Conservation (phyloP, 2,797 vertebrate species). For the Salarias fasciatus region DNA sequence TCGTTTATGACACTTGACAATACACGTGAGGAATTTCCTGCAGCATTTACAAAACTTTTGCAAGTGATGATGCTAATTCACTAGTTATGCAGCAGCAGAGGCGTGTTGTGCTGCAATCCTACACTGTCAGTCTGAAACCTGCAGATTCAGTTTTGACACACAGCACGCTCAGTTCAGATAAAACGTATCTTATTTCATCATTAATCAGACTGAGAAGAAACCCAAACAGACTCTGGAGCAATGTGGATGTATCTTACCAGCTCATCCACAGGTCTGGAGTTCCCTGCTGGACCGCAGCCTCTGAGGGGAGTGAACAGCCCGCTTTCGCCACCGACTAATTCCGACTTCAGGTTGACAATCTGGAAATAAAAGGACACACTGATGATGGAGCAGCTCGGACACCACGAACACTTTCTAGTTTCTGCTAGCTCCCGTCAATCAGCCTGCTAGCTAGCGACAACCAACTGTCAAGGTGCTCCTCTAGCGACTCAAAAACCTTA, state of each 20-base stretch:
- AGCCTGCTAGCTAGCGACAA: conserved; percentile 15
- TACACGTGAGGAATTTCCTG: no score
- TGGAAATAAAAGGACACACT: conserved; percentile 21
- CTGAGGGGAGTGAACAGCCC: not conserved
- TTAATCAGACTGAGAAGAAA: not conserved
- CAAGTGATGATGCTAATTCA: no score
- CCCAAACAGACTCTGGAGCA: not conserved
- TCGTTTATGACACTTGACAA: no score
- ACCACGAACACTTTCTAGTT: not conserved
- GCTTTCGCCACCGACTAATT: conserved; percentile 21
- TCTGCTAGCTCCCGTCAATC: conserved; percentile 38
- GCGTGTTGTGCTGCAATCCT: no score
- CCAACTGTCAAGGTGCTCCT: not conserved
- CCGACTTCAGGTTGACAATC: conserved; percentile 26
- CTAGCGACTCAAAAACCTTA: not conserved
- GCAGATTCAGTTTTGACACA: no score
- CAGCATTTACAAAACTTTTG: no score
- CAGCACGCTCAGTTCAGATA: no score
- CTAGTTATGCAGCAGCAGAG: no score
- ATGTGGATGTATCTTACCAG: conserved; percentile 50
- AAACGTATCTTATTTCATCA: no score
- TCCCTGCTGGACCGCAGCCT: conserved; percentile 22
- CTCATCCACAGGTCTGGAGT: conserved; percentile 34
- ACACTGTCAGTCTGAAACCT: no score
- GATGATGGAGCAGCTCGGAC: conserved; percentile 13